Evolutionary conservation across 2,797 vertebrate genomes (phyloP).

Genomic region (Chanos chanos): DNA sequence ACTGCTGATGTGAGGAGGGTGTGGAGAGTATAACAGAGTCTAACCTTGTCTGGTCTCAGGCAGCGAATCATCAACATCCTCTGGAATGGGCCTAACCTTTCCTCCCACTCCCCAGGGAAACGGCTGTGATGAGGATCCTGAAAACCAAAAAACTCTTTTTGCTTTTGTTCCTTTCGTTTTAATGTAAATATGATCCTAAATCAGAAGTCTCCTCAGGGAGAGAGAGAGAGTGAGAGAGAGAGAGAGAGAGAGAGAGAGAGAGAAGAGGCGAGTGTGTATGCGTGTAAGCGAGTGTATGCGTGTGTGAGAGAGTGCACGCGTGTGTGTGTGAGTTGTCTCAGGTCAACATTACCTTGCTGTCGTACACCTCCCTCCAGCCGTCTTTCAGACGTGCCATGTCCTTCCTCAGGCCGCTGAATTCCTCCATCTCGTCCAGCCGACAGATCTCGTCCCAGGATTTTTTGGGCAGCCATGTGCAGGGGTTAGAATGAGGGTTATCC

Average conservation of each 20-base stretch:
- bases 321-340: neutral
- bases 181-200: slow-evolving; percentile 5
- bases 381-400: slow-evolving; percentile 70
- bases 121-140: slow-evolving; percentile 74
- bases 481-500: slow-evolving; percentile 80
- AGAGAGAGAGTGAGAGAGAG: slow-evolving; percentile 20
- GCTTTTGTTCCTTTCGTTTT: neutral
- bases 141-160: slow-evolving; percentile 28
- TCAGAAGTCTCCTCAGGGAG: slow-evolving; percentile 8
- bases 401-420: slow-evolving; percentile 70
- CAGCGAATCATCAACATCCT: slow-evolving; percentile 84
- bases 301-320: slow-evolving; percentile 33
- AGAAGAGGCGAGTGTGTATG: neutral
- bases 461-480: slow-evolving; percentile 81
- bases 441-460: slow-evolving; percentile 89
- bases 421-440: slow-evolving; percentile 71
- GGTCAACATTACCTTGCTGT: slow-evolving; percentile 74
- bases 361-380: slow-evolving; percentile 82
- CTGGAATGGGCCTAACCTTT: slow-evolving; percentile 73
- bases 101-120: slow-evolving; percentile 77
- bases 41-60: slow-evolving; percentile 83
- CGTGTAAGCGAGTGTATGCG: neutral
- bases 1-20: neutral
- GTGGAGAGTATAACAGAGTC: slow-evolving; percentile 3
- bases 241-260: slow-evolving; percentile 6